These are phyloP conservation scores for Ruditapes philippinarum DNA, from an alignment of 1,140 invertebrate genomes.

Conservation along the genomic window DNA sequence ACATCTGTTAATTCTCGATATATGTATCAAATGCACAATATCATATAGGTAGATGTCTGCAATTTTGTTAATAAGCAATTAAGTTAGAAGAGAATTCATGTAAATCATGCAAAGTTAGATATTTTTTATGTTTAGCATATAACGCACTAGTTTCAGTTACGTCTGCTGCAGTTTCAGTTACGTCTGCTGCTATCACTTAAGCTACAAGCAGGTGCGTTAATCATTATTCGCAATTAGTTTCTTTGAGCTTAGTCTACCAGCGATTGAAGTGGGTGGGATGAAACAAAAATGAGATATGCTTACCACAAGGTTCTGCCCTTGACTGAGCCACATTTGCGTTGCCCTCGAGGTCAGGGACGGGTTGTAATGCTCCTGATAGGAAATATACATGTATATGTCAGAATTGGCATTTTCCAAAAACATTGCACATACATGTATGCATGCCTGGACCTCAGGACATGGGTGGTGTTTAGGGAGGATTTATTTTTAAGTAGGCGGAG, in stretches of 20 bases:
- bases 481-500: too few relatives aligned
- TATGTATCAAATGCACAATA: too few relatives aligned
- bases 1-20: too few relatives aligned
- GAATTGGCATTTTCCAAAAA: background rate
- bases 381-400: constrained; percentile 38
- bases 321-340: background rate
- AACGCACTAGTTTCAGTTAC: background rate
- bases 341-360: constrained; percentile 8
- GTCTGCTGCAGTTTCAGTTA: too few relatives aligned
- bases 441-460: constrained; percentile 34
- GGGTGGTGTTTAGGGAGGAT: too few relatives aligned
- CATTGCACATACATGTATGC: constrained; percentile 28
- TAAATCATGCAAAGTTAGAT: background rate
- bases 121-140: background rate
- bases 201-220: background rate
- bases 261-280: background rate
- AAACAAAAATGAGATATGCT: constrained; percentile 17
- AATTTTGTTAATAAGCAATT: too few relatives aligned
- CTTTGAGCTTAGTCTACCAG: background rate
- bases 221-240: background rate
- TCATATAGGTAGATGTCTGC: too few relatives aligned
- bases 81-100: background rate
- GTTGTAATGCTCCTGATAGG: background rate
- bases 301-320: constrained; percentile 33
- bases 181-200: too few relatives aligned